Percentiles rank a stretch among this genome's conserved stretches.
These are phyloP conservation scores for Drosophila navojoa DNA, from an alignment of 1,140 invertebrate species.

Conservation along the genomic window DNA sequence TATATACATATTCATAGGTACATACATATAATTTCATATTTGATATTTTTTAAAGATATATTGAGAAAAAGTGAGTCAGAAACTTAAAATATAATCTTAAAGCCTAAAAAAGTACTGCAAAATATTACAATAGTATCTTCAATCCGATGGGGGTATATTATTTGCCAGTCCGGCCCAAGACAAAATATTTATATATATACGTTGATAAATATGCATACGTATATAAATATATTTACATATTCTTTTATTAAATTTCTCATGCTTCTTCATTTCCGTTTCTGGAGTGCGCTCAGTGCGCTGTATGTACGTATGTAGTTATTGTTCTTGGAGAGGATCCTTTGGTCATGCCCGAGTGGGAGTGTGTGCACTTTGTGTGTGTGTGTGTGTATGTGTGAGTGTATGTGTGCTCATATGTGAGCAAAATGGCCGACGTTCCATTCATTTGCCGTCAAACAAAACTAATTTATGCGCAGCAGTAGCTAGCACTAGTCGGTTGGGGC, in stretches of 20 bases:
- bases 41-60: no score
- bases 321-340: conserved; percentile 21
- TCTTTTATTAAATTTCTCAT: background rate
- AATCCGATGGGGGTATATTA: no score
- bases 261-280: background rate
- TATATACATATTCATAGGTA: no score
- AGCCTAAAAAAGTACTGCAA: no score
- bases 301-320: background rate
- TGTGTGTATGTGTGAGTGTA: conserved; percentile 1
- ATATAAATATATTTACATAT: background rate
- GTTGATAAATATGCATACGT: no score
- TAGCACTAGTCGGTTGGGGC: background rate
- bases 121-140: no score
- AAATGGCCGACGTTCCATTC: conserved; percentile 56
- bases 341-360: conserved; percentile 4
- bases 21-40: no score
- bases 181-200: no score
- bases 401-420: conserved; percentile 49
- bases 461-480: conserved; percentile 62
- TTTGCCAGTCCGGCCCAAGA: no score
- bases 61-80: no score
- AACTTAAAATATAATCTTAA: no score
- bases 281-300: background rate
- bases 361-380: background rate
- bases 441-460: conserved; percentile 68